Percentiles rank a stretch among this genome's conserved stretches.
Evolutionary conservation across 1,140 invertebrate species (phyloP).

Genomic region (Heliconius eleuchia): DNA sequence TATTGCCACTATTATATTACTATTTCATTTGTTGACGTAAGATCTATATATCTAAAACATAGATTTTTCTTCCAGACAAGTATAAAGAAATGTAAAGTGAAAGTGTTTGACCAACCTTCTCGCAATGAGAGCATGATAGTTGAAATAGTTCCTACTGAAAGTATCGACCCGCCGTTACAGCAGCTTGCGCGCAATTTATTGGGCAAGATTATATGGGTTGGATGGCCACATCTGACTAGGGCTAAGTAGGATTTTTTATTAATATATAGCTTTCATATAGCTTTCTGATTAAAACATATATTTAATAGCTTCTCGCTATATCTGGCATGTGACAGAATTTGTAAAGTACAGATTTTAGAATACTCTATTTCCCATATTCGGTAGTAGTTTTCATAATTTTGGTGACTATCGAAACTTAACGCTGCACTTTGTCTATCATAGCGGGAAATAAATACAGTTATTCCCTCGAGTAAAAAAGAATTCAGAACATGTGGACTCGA

Average conservation of each 20-base stretch:
- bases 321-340: too few relatives aligned
- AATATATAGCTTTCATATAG: not conserved
- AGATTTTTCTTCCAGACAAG: conserved; percentile 76
- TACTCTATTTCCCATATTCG: too few relatives aligned
- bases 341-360: too few relatives aligned
- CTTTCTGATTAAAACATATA: not conserved
- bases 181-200: conserved; percentile 84
- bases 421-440: too few relatives aligned
- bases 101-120: conserved; percentile 93
- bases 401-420: too few relatives aligned
- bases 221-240: conserved; percentile 94
- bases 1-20: too few relatives aligned
- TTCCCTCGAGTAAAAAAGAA: too few relatives aligned
- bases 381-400: too few relatives aligned
- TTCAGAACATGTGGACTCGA: too few relatives aligned
- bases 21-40: too few relatives aligned
- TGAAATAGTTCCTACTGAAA: conserved; percentile 76
- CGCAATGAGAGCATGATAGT: conserved; percentile 92
- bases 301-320: too few relatives aligned
- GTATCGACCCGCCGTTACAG: conserved; percentile 58
- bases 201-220: conserved; percentile 88
- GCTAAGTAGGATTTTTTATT: conserved; percentile 79
- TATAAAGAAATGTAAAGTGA: conserved; percentile 87
- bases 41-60: not conserved
- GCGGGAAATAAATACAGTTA: too few relatives aligned